phyloP scores from a whole-genome alignment of 1,140 invertebrate species.

The Pachypeltis micranthus region DNA sequence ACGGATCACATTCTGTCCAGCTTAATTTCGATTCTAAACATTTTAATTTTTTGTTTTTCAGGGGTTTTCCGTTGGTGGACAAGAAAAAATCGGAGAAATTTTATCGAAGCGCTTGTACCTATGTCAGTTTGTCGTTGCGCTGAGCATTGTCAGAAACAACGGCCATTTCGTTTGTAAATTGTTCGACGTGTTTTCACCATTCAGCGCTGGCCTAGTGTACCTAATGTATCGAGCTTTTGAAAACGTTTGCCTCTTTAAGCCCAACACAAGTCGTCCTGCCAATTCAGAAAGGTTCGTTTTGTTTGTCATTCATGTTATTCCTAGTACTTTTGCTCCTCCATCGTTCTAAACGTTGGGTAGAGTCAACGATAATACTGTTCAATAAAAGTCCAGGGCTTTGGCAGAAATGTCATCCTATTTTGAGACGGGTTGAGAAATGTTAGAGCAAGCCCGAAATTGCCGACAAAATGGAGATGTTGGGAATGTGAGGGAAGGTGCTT shows the following conservation, averaged over 20 bases:
- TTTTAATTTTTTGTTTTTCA: constrained; percentile 34
- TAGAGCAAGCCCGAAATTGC: too few species aligned
- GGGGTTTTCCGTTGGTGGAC: constrained; percentile 90
- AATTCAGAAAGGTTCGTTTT: constrained; percentile 94
- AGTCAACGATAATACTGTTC: too few species aligned
- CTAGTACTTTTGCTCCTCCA: too few species aligned
- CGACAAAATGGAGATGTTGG: too few species aligned
- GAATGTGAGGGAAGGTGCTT: too few species aligned
- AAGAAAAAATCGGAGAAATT: constrained; percentile 94
- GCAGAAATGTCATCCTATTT: too few species aligned
- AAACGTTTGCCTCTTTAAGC: constrained; percentile 78
- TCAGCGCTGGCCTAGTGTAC: constrained; percentile 86
- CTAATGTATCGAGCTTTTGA: constrained; percentile 87
- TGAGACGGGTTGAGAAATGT: too few species aligned
- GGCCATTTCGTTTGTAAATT: constrained; percentile 94
- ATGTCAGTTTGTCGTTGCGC: constrained; percentile 82
- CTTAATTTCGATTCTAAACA: neutral
- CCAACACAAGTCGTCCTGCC: constrained; percentile 91
- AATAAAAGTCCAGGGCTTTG: too few species aligned
- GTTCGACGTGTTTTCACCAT: constrained; percentile 91
- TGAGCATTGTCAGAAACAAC: constrained; percentile 67
- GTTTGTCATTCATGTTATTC: too few species aligned
- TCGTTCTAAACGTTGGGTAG: too few species aligned
- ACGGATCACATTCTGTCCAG: too few species aligned
- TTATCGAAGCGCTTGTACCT: constrained; percentile 88